Evolutionary conservation across 1,140 invertebrate genomes (phyloP), one percentile per base, ranked within the genome.

Genomic region (Vanessa tameamea): DNA sequence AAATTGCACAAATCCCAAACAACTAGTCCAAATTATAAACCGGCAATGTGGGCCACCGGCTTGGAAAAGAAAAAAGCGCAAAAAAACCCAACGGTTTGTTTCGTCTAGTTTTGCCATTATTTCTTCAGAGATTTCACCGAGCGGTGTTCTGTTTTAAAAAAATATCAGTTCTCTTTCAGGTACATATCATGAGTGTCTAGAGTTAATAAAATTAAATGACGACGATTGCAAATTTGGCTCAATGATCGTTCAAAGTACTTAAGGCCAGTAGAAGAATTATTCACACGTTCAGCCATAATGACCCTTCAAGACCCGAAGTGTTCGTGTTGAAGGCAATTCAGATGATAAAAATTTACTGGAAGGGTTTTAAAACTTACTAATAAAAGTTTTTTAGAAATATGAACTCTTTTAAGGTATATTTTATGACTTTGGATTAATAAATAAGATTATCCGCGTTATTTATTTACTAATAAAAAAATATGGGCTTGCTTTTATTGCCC

Each of bases 211-310:
- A 66, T 66, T 66, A 66, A 66, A 66, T 20, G 48, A 14, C 47
- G 47, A 65, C 64, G 47, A 66, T 66, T 66, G 50, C 64, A 20
- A 66, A 50, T 66, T 66, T 66, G 14, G 47, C 64, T 43, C 66
- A 68, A 68, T 43, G 51, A 68, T 57, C 66, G 51, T 57, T 55
- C 12, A 48, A 37, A 68, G 66, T 69, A 26, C 55, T 47, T 23
- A 55, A 37, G 51, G 31, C 31, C 67, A 69, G 53, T n/a, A 14
- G 23, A 9, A 57, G 55, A 55, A 69, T 69, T 68, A 69, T 47
- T 69, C 67, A 69, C 67, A 69, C 67, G 51, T 26, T 6, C n/a
- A n/a, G 15, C 51, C 31, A 69, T 69, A 69, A 69, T 69, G 67
- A 69, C 67, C 67, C 67, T 69, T 69, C 53, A 43, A 59, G 67